Base-by-base conservation (phyloP, 92 coral and sea anemone genomes). In the Meandrina meandrites region DNA sequence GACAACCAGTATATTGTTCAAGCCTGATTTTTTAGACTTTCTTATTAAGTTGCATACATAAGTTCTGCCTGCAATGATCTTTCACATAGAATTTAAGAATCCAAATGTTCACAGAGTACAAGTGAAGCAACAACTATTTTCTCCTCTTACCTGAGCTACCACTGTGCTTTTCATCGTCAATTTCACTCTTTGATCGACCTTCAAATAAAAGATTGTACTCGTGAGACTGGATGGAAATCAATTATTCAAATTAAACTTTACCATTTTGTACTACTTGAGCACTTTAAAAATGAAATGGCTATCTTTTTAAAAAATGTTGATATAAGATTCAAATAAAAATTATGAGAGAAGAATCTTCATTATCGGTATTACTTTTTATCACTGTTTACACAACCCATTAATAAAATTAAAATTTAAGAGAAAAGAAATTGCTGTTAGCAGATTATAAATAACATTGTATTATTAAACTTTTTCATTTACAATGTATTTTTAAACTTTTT, bases 181-280 rank as follows among this genome's bases (percentile, higher is more conserved):
- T 84, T 88, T 97, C 99, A 88, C 98, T 97, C 87, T 95, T 97
- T 75, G 99, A 92, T 27, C 99, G 99, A 90, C 99, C 99, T 97
- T 86, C 13, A 64, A 66, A 66, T 19, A 83, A 42, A 89, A 77
- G 22, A 40, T 24, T 15, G 37, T 11, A 57, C 16, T 36, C 18
- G 64, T 64, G 5, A 64, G 56, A 34, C 45, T 51, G 62, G 12
- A 54, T 15, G 3, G 21, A 32, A 70, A 34, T 13, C 1, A 36
- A 17, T 32, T 35, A 17, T n/a, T n/a, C 5, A 64, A 4, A n/a
- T 45, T 45, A n/a, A n/a, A n/a, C 8, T 45, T 3, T 45, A 64
- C 8, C 13, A n/a, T 27, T 64, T 64, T 64, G 8, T 64, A 7
- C 4, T n/a, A 24, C 8, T 31, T 64, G 13, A 64, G 10, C 69